Evolutionary conservation across 1,140 invertebrate genomes (phyloP).

Genomic region (Drosophila paulistorum): DNA sequence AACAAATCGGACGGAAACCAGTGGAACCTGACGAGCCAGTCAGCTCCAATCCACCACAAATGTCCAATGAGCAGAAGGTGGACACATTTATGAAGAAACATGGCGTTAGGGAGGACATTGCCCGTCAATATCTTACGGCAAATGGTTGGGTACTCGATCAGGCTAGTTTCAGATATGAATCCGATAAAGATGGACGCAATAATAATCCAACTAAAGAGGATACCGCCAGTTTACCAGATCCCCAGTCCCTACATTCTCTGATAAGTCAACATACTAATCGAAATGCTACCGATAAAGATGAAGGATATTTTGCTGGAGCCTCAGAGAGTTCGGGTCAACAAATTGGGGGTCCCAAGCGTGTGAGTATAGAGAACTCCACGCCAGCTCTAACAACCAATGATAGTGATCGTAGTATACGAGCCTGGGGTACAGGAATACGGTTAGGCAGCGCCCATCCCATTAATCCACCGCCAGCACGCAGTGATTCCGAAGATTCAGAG

Average conservation of each 20-base stretch:
- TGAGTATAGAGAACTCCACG: constrained; percentile 51
- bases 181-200: constrained; percentile 24
- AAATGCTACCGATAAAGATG: constrained; percentile 9
- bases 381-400: constrained; percentile 58
- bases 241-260: constrained; percentile 27
- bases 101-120: constrained; percentile 54
- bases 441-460: constrained; percentile 66
- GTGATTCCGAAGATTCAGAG: constrained; percentile 45
- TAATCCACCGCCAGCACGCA: constrained; percentile 37
- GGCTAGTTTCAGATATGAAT: constrained; percentile 48
- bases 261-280: constrained; percentile 23
- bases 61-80: constrained; percentile 73
- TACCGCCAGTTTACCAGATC: background rate
- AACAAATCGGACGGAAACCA: constrained; percentile 7
- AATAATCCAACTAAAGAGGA: background rate
- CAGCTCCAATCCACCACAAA: constrained; percentile 34
- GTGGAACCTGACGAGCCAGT: constrained; percentile 8
- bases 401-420: constrained; percentile 57
- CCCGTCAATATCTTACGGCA: constrained; percentile 45
- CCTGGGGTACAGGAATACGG: constrained; percentile 53
- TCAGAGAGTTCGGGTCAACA: constrained; percentile 31
- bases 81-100: constrained; percentile 60
- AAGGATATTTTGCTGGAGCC: constrained; percentile 23
- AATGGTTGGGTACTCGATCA: constrained; percentile 58
- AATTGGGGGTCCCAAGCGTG: constrained; percentile 20